These are phyloP conservation scores for Smittia aterrima DNA, from an alignment of 2,888 invertebrate genomes.

Conservation along the genomic window DNA sequence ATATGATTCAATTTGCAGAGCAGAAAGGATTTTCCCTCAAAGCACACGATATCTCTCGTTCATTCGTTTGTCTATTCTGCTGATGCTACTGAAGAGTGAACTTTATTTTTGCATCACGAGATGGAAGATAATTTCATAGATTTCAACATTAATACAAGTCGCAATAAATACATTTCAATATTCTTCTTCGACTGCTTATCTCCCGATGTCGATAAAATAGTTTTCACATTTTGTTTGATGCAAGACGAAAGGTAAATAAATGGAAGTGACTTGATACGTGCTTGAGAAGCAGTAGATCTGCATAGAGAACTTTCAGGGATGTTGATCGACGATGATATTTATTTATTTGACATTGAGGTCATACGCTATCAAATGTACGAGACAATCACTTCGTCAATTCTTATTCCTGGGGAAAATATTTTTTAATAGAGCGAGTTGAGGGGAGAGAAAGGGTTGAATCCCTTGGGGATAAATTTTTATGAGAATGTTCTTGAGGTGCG, in stretches of 20 bases:
- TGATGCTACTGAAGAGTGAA: neutral
- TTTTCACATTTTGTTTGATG: neutral
- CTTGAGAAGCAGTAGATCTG: neutral
- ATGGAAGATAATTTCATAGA: slow-evolving; percentile 7
- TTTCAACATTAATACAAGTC: slow-evolving; percentile 12
- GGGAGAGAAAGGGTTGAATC: neutral
- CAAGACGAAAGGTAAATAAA: neutral
- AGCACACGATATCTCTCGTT: neutral
- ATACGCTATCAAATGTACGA: too few species aligned
- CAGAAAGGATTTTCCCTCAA: neutral
- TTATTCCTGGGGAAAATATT: too few species aligned
- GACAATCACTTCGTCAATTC: too few species aligned
- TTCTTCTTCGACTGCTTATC: too few species aligned
- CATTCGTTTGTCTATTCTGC: neutral
- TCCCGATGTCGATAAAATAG: neutral
- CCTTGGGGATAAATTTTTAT: neutral
- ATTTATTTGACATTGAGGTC: too few species aligned
- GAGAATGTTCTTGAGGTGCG: neutral
- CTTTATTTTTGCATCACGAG: slow-evolving; percentile 2
- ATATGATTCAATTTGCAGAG: slow-evolving; percentile 18
- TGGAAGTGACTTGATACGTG: neutral
- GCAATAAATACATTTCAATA: slow-evolving; percentile 4
- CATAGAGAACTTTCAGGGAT: too few species aligned
- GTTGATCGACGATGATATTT: too few species aligned
- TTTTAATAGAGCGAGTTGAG: too few species aligned